These are phyloP conservation scores for Piaya cayana DNA, from an alignment of 2,113 vertebrate species.

Conservation along the genomic window DNA sequence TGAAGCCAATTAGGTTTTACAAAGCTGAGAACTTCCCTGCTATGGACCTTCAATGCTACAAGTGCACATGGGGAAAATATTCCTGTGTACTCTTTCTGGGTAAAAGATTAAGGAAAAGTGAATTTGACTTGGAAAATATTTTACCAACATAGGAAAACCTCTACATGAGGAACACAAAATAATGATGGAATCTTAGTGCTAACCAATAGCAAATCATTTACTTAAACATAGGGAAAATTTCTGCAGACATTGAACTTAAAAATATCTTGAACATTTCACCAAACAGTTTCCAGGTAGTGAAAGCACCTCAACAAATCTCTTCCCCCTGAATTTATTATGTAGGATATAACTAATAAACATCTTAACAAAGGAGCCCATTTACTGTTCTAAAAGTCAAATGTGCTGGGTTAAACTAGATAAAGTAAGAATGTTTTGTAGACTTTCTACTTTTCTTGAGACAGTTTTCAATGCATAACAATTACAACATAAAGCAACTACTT, in stretches of 20 bases:
- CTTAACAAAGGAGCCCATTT: not conserved
- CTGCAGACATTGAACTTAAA: not conserved
- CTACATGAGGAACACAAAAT: not conserved
- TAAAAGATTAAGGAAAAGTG: not conserved
- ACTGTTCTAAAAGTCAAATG: not conserved
- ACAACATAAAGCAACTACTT: not conserved
- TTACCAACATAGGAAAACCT: not conserved
- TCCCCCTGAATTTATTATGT: not conserved
- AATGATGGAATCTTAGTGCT: not conserved
- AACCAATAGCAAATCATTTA: not conserved
- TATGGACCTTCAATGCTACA: not conserved
- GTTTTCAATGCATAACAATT: not conserved
- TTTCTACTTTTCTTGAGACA: not conserved
- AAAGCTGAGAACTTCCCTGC: not conserved
- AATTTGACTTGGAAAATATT: not conserved
- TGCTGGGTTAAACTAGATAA: not conserved
- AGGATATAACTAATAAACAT: not conserved
- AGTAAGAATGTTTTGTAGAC: not conserved
- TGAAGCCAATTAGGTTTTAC: not conserved
- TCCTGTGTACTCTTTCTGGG: not conserved
- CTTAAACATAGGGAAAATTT: not conserved
- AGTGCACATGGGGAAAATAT: not conserved
- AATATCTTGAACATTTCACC: accelerated
- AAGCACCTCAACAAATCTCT: not conserved
- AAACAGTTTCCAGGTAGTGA: not conserved